phyloP scores from a whole-genome alignment of 2,797 vertebrate species.

The Pangasius djambal region DNA sequence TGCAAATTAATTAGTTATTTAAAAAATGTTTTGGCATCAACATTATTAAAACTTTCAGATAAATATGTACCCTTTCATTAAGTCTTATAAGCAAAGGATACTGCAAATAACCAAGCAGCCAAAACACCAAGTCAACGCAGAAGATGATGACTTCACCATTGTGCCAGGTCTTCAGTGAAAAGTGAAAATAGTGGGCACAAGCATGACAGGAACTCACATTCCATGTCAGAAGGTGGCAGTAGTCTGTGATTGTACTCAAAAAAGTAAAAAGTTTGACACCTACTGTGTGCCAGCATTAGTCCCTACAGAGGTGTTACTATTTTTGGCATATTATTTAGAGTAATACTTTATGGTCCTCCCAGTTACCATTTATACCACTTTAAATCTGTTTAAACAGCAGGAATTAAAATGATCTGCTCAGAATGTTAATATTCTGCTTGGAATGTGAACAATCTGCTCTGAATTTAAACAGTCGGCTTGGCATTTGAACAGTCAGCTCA shows the following conservation, averaged over 20 bases:
- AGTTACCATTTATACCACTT: background rate
- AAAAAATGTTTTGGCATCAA: background rate
- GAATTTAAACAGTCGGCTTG: background rate
- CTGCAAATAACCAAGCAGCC: background rate
- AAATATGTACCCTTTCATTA: background rate
- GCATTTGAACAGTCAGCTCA: too few species aligned
- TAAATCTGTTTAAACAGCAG: background rate
- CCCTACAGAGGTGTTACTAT: background rate
- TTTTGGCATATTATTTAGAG: background rate
- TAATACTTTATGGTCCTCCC: background rate
- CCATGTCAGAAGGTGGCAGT: background rate
- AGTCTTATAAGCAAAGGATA: background rate
- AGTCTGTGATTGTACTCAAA: background rate
- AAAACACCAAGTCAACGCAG: background rate
- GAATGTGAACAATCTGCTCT: too few species aligned
- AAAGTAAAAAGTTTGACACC: background rate
- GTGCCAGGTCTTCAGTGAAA: background rate
- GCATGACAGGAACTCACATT: background rate
- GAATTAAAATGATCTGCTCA: background rate
- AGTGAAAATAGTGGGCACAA: background rate
- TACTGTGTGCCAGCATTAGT: background rate
- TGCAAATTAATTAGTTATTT: background rate
- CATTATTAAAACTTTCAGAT: background rate
- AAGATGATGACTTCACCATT: background rate
- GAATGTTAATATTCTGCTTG: background rate